phyloP scores from a whole-genome alignment of 1,140 invertebrate species.

The Hylaeus volcanicus region DNA sequence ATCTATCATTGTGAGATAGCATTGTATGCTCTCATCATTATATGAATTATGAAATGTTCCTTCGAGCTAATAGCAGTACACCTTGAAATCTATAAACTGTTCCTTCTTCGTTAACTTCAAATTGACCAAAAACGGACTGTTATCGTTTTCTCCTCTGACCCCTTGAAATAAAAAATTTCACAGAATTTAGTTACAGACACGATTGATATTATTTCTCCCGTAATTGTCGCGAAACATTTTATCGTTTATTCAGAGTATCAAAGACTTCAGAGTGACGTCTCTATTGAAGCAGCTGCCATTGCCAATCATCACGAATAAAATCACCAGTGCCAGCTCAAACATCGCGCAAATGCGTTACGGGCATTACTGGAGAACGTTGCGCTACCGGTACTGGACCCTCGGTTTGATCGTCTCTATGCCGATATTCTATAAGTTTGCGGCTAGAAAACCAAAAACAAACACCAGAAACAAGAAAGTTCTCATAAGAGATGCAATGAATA shows the following conservation, averaged over 20 bases:
- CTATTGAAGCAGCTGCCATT: not conserved
- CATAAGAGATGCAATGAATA: not conserved
- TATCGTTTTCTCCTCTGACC: too few species aligned
- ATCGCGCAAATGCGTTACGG: constrained; percentile 5
- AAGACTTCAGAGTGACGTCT: not conserved
- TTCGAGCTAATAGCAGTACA: too few species aligned
- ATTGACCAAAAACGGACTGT: too few species aligned
- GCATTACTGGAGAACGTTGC: constrained; percentile 18
- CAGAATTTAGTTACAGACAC: too few species aligned
- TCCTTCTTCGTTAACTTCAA: too few species aligned
- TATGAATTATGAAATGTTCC: too few species aligned
- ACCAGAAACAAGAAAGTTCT: not conserved
- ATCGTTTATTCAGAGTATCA: constrained; percentile 7
- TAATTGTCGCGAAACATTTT: not conserved
- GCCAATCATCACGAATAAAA: not conserved
- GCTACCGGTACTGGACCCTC: constrained; percentile 12
- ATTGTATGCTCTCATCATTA: too few species aligned
- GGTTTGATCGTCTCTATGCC: constrained; percentile 30
- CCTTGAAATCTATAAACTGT: too few species aligned
- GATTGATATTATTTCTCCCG: not conserved
- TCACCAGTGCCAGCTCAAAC: not conserved
- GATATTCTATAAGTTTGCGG: constrained; percentile 12
- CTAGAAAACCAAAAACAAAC: too few species aligned
- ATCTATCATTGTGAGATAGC: too few species aligned
- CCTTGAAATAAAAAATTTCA: too few species aligned